Evolutionary conservation across 2,888 invertebrate species (phyloP), one percentile per base, ranked within the genome.

Genomic region (Pseudococcus jackbeardsleyi): DNA sequence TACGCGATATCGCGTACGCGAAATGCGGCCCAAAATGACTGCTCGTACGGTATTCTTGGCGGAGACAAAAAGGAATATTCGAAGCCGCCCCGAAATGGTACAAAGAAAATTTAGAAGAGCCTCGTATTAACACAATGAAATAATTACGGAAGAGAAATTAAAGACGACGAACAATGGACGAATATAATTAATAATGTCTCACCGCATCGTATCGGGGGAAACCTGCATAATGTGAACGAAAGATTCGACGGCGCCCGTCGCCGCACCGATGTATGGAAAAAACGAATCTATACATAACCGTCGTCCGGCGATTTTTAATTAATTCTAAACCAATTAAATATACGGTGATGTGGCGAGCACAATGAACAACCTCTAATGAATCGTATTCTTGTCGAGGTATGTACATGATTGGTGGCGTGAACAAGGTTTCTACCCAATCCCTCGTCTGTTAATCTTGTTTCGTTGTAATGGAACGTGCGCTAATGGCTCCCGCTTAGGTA

Each of bases 81-180:
- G 77, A 77, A 39, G 77, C 39, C 12, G 77, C 39, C 64, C 64
- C 39, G 77, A 77, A 77, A 39, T 39, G 77, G 77, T 33, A 33
- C 77, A 33, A 77, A 77, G 77, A 77, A 77, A 77, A 50, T 64
- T 22, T 26, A 77, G 33, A 26, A 39, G 77, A 77, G 77, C 77
- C 64, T 64, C 77, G 77, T 77, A 77, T 77, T 77, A 77, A 77
- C 39, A 77, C 77, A 77, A 77, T 77, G 77, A 77, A 77, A 77
- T 77, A 77, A 77, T 77, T 77, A 77, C 77, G 33, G 12, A 17
- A 77, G 77, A 77, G 77, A 77, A 77, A 77, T 77, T 77, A 77
- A 77, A 77, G 77, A 39, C 77, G 77, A 77, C 17, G 77, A 77
- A 77, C 77, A 77, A 77, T 77, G 77, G 39, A 77, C 77, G 77